Percentiles rank a stretch among this genome's conserved stretches.
Evolutionary conservation across 2,797 vertebrate genomes (phyloP).

Genomic region (Sebastes jordani): DNA sequence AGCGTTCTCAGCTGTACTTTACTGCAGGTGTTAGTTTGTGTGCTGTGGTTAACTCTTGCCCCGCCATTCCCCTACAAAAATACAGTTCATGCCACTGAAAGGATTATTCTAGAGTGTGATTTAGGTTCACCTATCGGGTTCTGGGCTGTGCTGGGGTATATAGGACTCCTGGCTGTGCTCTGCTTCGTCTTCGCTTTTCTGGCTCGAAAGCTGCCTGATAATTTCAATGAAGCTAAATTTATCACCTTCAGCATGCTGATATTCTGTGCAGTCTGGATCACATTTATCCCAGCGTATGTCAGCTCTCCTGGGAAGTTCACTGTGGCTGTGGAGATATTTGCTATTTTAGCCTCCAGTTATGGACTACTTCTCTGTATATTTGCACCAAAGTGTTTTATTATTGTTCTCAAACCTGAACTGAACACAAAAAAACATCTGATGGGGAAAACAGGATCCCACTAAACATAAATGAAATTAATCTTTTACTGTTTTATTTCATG

Average conservation of each 20-base stretch:
- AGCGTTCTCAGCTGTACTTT: constrained; percentile 73
- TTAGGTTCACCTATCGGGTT: too few relatives aligned
- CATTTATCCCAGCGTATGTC: constrained; percentile 82
- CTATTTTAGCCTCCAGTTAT: constrained; percentile 80
- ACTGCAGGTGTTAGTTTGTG: constrained; percentile 37
- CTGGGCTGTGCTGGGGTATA: too few relatives aligned
- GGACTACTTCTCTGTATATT: constrained; percentile 79
- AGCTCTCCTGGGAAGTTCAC: constrained; percentile 83
- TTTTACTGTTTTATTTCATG: too few relatives aligned
- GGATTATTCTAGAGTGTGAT: too few relatives aligned
- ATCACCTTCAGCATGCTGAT: constrained; percentile 84
- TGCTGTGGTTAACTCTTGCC: constrained; percentile 69
- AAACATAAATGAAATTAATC: too few relatives aligned
- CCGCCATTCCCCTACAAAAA: constrained; percentile 49
- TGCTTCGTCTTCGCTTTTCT: constrained; percentile 79
- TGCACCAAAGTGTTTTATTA: constrained; percentile 78
- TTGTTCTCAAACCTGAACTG: constrained; percentile 69
- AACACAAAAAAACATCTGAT: constrained; percentile 80
- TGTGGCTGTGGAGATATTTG: constrained; percentile 84
- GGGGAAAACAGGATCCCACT: constrained; percentile 52
- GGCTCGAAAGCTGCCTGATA: constrained; percentile 79
- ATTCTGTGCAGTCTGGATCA: constrained; percentile 81
- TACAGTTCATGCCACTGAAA: too few relatives aligned
- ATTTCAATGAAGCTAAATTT: constrained; percentile 83
- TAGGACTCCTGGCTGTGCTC: constrained; percentile 69